Evolutionary conservation across 2,113 vertebrate species (phyloP), one percentile per base, ranked within the genome.

Genomic region (Colaptes auratus): DNA sequence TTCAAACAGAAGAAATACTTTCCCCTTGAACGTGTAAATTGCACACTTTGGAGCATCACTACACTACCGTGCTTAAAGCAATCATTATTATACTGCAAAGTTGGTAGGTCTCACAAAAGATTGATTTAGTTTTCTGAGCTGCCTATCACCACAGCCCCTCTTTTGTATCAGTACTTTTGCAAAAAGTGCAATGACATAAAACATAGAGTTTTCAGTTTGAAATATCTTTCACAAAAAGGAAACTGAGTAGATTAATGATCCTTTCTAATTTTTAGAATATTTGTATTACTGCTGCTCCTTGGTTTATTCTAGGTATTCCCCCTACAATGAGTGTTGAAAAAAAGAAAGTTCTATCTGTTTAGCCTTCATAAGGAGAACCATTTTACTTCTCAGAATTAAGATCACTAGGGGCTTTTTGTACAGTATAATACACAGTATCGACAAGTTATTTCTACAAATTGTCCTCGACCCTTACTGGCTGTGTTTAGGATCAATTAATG

Each of bases 261-360:
- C 1, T 27, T 86, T 52, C 58, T 59, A 27, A 64, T 33, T 27
- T 79, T 52, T n/a, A 71, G 9, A 91, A 59, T 8, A 10, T 15
- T 72, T 14, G 13, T 46, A 19, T 78, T 87, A 87, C 36, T 78
- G 12, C 21, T 64, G 3, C 7, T 75, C 3, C 16, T 44, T n/a
- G 7, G 2, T 56, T 92, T 69, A 39, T 71, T 67, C 7, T 55
- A 63, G 15, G 9, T 75, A 23, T 92, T 94, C 89, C 10, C 18
- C n/a, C 27, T 52, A 2, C 0, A 0, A 33, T 1, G 1, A 4
- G 15, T 56, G 15, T 18, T 35, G 14, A 86, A 70, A 72, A 10
- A 73, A 72, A 10, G 69, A 76, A 86, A 39, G 53, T 52, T 18
- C 30, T 42, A 9, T 65, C 13, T 70, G 5, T 73, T 86, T 53